These are phyloP conservation scores for Paracanthobrama guichenoti DNA, from an alignment of 2,113 vertebrate genomes.

Conservation along the genomic window DNA sequence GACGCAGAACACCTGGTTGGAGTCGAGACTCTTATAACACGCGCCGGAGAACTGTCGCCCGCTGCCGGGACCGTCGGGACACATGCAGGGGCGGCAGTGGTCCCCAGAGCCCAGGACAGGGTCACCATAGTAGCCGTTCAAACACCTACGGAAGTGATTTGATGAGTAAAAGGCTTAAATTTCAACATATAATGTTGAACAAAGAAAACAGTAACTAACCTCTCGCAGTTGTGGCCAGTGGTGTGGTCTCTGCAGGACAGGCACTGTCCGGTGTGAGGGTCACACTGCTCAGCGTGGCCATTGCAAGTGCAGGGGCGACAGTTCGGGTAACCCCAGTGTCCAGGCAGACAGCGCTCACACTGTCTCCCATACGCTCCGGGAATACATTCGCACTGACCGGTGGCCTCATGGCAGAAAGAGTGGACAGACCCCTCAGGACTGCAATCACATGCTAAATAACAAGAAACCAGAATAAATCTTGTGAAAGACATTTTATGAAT, in stretches of 20 bases:
- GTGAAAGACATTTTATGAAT: neutral
- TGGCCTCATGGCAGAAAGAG: slow-evolving; percentile 81
- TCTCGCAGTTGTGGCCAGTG: slow-evolving; percentile 85
- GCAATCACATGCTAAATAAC: slow-evolving; percentile 84
- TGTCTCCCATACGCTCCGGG: slow-evolving; percentile 81
- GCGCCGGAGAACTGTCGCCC: slow-evolving; percentile 86
- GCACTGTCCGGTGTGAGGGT: slow-evolving; percentile 81
- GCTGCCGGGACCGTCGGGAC: slow-evolving; percentile 87
- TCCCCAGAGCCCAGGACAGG: slow-evolving; percentile 89
- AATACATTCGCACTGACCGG: slow-evolving; percentile 89
- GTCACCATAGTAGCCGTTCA: slow-evolving; percentile 89
- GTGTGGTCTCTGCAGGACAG: slow-evolving; percentile 84
- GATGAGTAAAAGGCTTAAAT: neutral
- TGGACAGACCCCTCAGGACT: slow-evolving; percentile 82
- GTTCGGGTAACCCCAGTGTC: slow-evolving; percentile 91
- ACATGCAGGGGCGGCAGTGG: slow-evolving; percentile 92
- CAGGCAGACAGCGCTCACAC: slow-evolving; percentile 88
- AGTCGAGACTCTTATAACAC: slow-evolving; percentile 83
- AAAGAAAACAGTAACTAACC: slow-evolving; percentile 67
- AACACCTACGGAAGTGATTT: slow-evolving; percentile 75
- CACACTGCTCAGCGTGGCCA: slow-evolving; percentile 84
- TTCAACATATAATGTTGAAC: neutral
- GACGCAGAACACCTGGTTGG: slow-evolving; percentile 82
- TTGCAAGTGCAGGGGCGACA: slow-evolving; percentile 92
- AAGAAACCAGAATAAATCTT: neutral